Evolutionary conservation across 2,113 vertebrate species (phyloP).

Genomic region (Oxygymnocypris stewartii): DNA sequence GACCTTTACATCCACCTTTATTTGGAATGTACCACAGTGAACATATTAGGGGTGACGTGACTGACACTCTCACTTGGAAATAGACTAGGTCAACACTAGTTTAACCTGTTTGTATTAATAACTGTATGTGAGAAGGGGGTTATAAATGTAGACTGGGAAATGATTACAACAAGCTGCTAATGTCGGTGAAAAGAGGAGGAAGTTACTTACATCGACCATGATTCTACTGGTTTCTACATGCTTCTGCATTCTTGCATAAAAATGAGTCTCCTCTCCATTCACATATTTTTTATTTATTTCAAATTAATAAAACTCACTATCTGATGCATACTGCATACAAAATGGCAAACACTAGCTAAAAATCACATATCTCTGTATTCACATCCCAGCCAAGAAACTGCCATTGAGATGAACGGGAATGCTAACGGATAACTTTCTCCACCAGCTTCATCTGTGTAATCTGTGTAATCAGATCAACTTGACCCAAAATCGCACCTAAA

Average conservation of each 20-base stretch:
- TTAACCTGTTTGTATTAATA: constrained; percentile 3
- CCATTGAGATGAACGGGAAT: background rate
- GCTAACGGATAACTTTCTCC: background rate
- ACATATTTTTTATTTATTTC: background rate
- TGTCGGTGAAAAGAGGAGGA: background rate
- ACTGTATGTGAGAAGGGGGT: background rate
- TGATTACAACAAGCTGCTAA: background rate
- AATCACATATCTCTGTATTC: background rate
- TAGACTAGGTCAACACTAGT: constrained; percentile 24
- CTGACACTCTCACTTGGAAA: background rate
- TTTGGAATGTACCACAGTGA: constrained; percentile 21
- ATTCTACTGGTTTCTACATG: background rate
- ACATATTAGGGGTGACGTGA: background rate
- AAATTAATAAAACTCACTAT: background rate
- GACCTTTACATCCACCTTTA: constrained; percentile 3
- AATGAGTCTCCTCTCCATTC: background rate
- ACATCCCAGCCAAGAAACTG: constrained; percentile 1
- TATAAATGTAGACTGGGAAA: constrained; percentile 9
- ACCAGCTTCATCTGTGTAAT: background rate
- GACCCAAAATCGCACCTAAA: background rate
- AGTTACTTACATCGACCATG: background rate
- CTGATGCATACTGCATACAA: background rate
- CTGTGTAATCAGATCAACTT: background rate
- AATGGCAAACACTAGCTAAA: background rate
- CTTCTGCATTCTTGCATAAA: background rate